These are phyloP conservation scores for Limnothrissa miodon DNA, from an alignment of 2,113 vertebrate species.

Conservation along the genomic window DNA sequence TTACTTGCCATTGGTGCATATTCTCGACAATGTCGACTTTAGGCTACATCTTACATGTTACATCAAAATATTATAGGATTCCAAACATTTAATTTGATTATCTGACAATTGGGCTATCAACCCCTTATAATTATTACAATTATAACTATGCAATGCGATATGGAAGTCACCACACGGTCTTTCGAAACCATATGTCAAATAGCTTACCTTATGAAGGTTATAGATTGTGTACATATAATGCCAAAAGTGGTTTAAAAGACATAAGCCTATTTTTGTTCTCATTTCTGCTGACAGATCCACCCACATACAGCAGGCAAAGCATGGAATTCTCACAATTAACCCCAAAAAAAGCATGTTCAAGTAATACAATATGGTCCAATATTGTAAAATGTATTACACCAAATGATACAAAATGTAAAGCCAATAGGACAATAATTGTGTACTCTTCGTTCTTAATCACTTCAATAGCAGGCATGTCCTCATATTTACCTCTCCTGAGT, in stretches of 20 bases:
- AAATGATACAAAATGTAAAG: background rate
- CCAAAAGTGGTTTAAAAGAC: background rate
- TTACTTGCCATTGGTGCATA: conserved; percentile 23
- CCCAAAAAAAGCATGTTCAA: no score
- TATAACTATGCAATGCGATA: background rate
- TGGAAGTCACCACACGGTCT: background rate
- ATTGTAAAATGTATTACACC: background rate
- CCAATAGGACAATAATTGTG: background rate
- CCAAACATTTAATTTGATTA: background rate
- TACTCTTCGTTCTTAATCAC: background rate
- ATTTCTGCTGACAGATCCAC: background rate
- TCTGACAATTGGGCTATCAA: background rate
- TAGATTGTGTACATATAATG: background rate
- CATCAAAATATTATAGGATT: no score
- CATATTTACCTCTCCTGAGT: conserved; percentile 15
- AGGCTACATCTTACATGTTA: background rate
- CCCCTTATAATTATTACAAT: background rate
- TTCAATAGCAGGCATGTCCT: conserved; percentile 22
- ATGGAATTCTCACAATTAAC: no score
- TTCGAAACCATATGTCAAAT: background rate
- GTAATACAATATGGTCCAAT: no score
- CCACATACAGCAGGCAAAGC: background rate
- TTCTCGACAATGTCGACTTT: conserved; percentile 14
- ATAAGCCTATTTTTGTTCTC: background rate
- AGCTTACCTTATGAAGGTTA: background rate